Base-by-base conservation (phyloP, 2,113 vertebrate genomes). In the Phaethornis superciliosus region DNA sequence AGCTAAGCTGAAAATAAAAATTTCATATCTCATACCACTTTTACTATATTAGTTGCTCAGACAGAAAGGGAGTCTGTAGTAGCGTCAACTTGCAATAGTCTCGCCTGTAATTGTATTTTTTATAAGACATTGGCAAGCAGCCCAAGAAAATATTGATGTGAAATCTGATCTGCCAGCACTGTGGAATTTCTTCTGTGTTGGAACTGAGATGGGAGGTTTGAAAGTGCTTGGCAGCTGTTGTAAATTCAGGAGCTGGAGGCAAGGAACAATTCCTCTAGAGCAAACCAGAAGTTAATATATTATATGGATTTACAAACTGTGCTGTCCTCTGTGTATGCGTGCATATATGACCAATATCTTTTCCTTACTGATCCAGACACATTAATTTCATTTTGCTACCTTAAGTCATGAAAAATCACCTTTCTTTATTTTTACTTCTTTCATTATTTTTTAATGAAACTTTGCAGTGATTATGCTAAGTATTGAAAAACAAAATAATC, bases 241-340 rank as follows among this genome's bases (percentile, higher is more conserved):
- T 96, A 97, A 97, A 96, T 98, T 97, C 96, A 98, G 96, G 85
- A 98, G 95, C 95, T 97, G 68, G 77, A 96, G 92, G 91, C 81
- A 95, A 97, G 91, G 65, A 97, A 95, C 70, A 95, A 93, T 93
- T 97, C 67, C 70, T 97, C 85, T 87, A 94, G 64, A 96, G 80
- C 15, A 96, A 96, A 65, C 42, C 77, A 88, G 85, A 96, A 97
- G 37, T 96, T 96, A 94, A 79, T 88, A 88, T 86, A 74, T 97
- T 95, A 92, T 91, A 65, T 72, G 68, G 74, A 42, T 95, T 93
- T 70, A 67, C 84, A 96, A 77, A 93, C 44, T 85, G 27, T 60
- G 42, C 52, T 81, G 3, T 81, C 76, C 79, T 95, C 69, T 86
- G 32, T 46, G n/a, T 88, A 81, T 78, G 40, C 32, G 56, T 75